A percentile compares a stretch with the other conserved stretches of the same genome.
phyloP scores from a whole-genome alignment of 1,140 invertebrate genomes.

The Drosophila prosaltans region DNA sequence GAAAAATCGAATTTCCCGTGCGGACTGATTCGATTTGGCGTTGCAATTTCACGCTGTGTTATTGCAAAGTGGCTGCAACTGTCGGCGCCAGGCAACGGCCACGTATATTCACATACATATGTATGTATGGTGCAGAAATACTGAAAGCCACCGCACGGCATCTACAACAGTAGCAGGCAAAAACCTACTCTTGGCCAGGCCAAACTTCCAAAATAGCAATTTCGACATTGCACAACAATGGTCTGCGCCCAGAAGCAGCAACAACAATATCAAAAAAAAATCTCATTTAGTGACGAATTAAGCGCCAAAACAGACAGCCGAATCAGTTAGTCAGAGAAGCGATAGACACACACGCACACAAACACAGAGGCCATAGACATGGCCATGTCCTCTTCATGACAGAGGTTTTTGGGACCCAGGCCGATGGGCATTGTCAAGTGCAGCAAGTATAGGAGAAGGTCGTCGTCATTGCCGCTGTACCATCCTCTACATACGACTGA shows the following conservation, averaged over 20 bases:
- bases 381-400: background rate
- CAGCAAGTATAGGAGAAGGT: constrained; percentile 35
- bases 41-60: constrained; percentile 83
- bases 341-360: constrained; percentile 48
- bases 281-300: constrained; percentile 83
- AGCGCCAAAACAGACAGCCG: constrained; percentile 79
- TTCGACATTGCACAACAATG: constrained; percentile 60
- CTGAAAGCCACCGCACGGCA: constrained; percentile 18
- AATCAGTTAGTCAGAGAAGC: constrained; percentile 72
- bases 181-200: constrained; percentile 34
- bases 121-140: constrained; percentile 7
- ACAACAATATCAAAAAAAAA: constrained; percentile 46
- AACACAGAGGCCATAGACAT: constrained; percentile 22
- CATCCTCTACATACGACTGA: constrained; percentile 45
- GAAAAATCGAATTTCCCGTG: constrained; percentile 82
- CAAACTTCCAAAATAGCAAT: constrained; percentile 65
- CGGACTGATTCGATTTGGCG: constrained; percentile 83
- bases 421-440: constrained; percentile 60
- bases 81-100: constrained; percentile 52
- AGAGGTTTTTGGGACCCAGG: too few relatives aligned
- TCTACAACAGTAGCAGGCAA: constrained; percentile 31
- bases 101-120: constrained; percentile 8
- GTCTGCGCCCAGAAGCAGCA: constrained; percentile 23
- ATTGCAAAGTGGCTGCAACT: constrained; percentile 81
- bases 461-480: background rate